phyloP scores from a whole-genome alignment of 2,797 vertebrate genomes.

The Mormyrops attenuatus region DNA sequence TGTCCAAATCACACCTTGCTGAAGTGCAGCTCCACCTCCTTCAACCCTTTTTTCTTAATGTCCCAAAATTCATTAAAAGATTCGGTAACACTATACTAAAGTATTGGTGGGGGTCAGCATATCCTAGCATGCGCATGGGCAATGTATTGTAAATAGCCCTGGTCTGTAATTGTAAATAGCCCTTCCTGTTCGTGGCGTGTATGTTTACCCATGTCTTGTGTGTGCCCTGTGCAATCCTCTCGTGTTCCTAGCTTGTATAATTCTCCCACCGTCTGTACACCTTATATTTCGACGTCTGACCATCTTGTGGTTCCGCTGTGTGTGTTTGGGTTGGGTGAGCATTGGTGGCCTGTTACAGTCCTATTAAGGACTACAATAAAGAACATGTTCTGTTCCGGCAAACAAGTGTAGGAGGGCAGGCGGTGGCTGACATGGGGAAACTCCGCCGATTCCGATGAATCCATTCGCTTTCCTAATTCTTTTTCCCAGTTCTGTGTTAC shows the following conservation, averaged over 20 bases:
- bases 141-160: background rate
- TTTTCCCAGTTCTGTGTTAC: background rate
- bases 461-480: background rate
- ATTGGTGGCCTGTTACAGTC: no score
- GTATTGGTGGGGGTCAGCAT: background rate
- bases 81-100: background rate
- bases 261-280: no score
- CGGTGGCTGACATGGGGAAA: no score
- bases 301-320: no score
- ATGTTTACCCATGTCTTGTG: background rate
- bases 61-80: background rate
- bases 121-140: background rate
- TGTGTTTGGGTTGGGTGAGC: no score
- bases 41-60: background rate
- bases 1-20: background rate
- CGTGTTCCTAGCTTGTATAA: no score
- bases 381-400: no score
- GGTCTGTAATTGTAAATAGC: background rate
- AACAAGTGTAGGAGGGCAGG: no score
- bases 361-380: no score
- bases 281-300: no score
- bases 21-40: background rate
- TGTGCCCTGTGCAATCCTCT: background rate
- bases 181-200: background rate
- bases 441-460: background rate